phyloP scores from a whole-genome alignment of 1,140 invertebrate species.

The Caerostris darwini region DNA sequence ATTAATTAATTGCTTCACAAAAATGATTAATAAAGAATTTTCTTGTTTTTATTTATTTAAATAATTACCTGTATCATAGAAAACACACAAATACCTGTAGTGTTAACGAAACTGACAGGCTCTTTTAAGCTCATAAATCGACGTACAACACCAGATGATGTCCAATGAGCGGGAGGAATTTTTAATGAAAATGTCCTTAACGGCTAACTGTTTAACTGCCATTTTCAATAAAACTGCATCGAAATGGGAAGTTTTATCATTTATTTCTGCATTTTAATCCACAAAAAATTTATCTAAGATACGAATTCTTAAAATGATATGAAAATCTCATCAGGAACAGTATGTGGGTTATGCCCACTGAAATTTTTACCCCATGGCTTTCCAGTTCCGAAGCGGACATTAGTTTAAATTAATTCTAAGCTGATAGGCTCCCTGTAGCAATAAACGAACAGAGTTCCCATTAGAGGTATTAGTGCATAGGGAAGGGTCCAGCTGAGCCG shows the following conservation, averaged over 20 bases:
- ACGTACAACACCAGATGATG: background rate
- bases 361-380: conserved; percentile 40
- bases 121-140: background rate
- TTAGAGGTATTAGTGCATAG: conserved; percentile 75
- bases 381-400: conserved; percentile 58
- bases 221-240: background rate
- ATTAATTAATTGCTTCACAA: no score
- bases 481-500: conserved; percentile 74
- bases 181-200: no score
- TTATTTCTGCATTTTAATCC: conserved; percentile 6
- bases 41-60: background rate
- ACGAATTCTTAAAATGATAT: conserved; percentile 12
- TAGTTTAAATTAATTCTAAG: conserved; percentile 77
- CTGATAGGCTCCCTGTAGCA: conserved; percentile 53
- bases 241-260: conserved; percentile 19
- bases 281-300: background rate
- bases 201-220: background rate
- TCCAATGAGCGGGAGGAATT: background rate
- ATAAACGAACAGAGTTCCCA: conserved; percentile 72
- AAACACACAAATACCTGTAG: background rate
- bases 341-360: background rate
- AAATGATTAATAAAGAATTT: no score
- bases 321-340: conserved; percentile 10
- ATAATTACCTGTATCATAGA: no score
- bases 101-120: background rate